These are phyloP conservation scores for Crenichthys baileyi DNA, from an alignment of 2,797 vertebrate genomes.

Conservation along the genomic window DNA sequence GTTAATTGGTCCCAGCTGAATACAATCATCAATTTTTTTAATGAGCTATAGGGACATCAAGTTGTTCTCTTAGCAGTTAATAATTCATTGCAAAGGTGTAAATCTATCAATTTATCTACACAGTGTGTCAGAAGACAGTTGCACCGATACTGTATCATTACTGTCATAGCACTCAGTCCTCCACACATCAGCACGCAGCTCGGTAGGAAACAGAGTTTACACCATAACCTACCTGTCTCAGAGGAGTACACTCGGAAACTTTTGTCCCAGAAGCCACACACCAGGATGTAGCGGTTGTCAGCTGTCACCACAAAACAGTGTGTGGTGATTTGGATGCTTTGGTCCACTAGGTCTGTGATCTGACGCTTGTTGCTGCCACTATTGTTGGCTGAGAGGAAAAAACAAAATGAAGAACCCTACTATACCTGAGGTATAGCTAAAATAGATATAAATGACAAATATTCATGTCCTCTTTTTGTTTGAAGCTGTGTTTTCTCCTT, in stretches of 20 bases:
- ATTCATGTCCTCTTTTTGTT: neutral
- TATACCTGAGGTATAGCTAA: neutral
- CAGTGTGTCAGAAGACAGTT: slow-evolving; percentile 48
- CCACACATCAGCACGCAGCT: slow-evolving; percentile 67
- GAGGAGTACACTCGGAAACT: slow-evolving; percentile 98
- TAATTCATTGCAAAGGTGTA: slow-evolving; percentile 9
- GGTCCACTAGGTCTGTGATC: slow-evolving; percentile 99
- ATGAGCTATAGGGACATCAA: neutral
- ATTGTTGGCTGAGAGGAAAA: slow-evolving; percentile 86
- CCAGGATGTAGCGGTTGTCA: slow-evolving; percentile 98
- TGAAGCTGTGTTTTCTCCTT: slow-evolving; percentile 4
- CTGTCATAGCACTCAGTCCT: slow-evolving; percentile 59
- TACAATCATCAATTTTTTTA: neutral
- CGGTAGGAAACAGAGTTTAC: slow-evolving; percentile 71
- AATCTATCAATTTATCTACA: slow-evolving; percentile 43
- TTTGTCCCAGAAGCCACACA: slow-evolving; percentile 99
- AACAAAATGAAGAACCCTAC: slow-evolving; percentile 10
- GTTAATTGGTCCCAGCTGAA: neutral
- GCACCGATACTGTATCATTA: slow-evolving; percentile 56
- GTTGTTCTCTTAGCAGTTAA: neutral
- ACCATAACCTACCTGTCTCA: slow-evolving; percentile 89
- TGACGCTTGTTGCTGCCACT: slow-evolving; percentile 94
- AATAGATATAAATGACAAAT: slow-evolving; percentile 5
- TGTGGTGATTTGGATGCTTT: slow-evolving; percentile 98
- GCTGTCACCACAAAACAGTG: slow-evolving; percentile 99